Evolutionary conservation across 2,888 invertebrate genomes (phyloP), one percentile per base, ranked within the genome.

Genomic region (Ochropacha duplaris): DNA sequence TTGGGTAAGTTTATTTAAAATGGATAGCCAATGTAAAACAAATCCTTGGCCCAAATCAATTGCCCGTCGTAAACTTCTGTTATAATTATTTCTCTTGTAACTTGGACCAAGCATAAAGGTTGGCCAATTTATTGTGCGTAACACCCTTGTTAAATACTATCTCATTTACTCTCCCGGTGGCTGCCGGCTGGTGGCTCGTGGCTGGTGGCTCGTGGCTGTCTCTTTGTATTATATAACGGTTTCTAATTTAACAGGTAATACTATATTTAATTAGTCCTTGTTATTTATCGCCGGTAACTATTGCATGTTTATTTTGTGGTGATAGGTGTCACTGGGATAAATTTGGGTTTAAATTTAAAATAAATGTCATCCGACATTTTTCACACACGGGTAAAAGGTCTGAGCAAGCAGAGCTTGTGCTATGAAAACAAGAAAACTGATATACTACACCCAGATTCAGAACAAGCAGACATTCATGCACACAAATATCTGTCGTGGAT

Each of bases 121-220:
- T 44, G 44, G 19, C 44, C 44, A 44, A 44, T 44, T 44, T 44
- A 44, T 44, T 44, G 44, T 19, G 44, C 16, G 44, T 44, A 19
- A n/a, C 44, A 44, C 44, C 44, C 44, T 44, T 44, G 44, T 44
- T 44, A 44, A 44, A 44, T 44, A 44, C 16, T 44, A 44, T n/a
- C 44, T 44, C 44, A 44, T 44, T 44, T 44, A 44, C 44, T 44
- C 44, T 16, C 44, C 39, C n/a, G 44, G 44, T 19, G 19, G 39
- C 39, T 6, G n/a, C n/a, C n/a, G n/a, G n/a, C n/a, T n/a, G n/a
- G n/a, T n/a, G n/a, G n/a, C n/a, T n/a, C n/a, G n/a, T n/a, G n/a
- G n/a, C n/a, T n/a, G n/a, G n/a, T n/a, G n/a, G n/a, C n/a, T n/a
- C n/a, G 44, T 19, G 19, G 39, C 39, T 6, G 44, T 44, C 44